Percentiles rank a stretch among this genome's conserved stretches.
phyloP scores from a whole-genome alignment of 2,113 vertebrate genomes.

The Athene noctua region DNA sequence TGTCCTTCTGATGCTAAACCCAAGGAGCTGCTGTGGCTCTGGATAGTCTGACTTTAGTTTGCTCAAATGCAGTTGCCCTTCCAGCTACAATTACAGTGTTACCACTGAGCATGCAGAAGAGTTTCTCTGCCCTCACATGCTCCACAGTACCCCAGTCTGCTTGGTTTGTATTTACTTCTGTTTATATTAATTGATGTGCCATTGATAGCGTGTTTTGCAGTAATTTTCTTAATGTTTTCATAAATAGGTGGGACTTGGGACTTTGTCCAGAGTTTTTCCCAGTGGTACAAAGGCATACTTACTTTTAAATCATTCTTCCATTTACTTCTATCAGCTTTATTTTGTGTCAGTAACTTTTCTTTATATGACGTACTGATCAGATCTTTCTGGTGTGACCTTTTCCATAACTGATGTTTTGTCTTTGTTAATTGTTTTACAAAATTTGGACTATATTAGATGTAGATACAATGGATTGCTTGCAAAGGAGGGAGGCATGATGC shows the following conservation, averaged over 20 bases:
- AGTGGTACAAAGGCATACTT: neutral
- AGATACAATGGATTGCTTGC: neutral
- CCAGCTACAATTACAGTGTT: rapidly evolving
- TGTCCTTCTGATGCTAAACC: rapidly evolving
- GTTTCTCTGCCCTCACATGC: neutral
- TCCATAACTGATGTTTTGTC: neutral
- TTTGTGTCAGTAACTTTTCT: neutral
- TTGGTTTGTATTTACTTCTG: neutral
- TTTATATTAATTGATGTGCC: neutral
- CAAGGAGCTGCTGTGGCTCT: neutral
- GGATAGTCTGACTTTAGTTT: no score
- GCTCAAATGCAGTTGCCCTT: neutral
- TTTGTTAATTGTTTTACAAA: neutral
- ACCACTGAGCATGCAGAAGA: neutral
- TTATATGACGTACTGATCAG: neutral
- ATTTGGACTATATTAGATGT: neutral
- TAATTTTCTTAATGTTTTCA: neutral
- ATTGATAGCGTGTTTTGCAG: neutral
- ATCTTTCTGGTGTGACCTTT: neutral
- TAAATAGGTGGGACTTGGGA: neutral
- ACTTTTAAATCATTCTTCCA: neutral
- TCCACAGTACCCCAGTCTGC: neutral
- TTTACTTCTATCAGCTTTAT: neutral
- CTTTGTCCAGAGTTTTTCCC: neutral
- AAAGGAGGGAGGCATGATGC: neutral